Evolutionary conservation across 2,797 vertebrate species (phyloP).

Genomic region (Galaxias olidus): DNA sequence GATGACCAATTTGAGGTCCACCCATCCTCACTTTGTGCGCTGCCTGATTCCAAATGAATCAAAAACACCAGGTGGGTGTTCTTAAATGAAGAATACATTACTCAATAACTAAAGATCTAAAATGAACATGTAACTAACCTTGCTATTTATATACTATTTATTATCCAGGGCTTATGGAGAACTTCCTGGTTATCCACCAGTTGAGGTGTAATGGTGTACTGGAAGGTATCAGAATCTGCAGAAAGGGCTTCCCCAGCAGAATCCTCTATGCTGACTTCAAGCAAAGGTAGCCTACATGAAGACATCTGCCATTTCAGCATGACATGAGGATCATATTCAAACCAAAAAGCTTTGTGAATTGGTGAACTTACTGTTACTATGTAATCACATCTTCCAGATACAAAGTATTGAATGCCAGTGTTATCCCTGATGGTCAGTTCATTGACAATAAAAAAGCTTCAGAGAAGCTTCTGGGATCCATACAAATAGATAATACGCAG

Average conservation of each 20-base stretch:
- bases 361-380: background rate
- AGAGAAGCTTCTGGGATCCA: constrained; percentile 82
- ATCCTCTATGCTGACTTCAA: constrained; percentile 91
- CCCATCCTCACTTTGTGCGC: constrained; percentile 91
- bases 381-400: constrained; percentile 76
- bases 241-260: constrained; percentile 86
- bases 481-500: constrained; percentile 81
- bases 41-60: constrained; percentile 91
- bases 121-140: too few species aligned
- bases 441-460: constrained; percentile 86
- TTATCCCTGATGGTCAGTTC: constrained; percentile 84
- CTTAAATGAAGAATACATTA: too few species aligned
- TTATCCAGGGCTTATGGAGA: constrained; percentile 58
- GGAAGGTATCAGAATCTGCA: too few species aligned
- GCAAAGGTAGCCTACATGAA: constrained; percentile 74
- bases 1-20: constrained; percentile 87
- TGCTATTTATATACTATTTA: too few species aligned
- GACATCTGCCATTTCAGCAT: too few species aligned
- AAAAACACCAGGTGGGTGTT: constrained; percentile 92
- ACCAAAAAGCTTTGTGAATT: background rate
- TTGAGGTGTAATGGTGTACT: constrained; percentile 85
- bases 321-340: background rate
- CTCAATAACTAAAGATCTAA: too few species aligned
- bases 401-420: constrained; percentile 84
- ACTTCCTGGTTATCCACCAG: constrained; percentile 80